These are phyloP conservation scores for Kradibia gibbosae DNA, from an alignment of 1,140 invertebrate species.

Conservation along the genomic window DNA sequence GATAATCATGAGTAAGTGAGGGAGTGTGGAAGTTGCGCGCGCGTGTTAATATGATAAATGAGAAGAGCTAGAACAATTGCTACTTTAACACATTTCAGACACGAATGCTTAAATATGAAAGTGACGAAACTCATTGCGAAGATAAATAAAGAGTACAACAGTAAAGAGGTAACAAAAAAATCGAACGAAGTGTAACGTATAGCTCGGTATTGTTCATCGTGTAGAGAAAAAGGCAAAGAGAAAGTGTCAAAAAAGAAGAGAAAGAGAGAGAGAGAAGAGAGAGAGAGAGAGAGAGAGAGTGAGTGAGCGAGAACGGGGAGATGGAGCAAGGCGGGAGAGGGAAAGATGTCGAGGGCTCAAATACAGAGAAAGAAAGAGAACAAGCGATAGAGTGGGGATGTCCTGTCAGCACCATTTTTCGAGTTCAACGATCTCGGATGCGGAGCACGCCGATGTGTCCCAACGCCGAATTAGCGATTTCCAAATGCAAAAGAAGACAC, in stretches of 20 bases:
- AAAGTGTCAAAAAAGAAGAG: not conserved
- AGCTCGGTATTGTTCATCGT: not conserved
- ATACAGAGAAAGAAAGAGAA: slow-evolving; percentile 7
- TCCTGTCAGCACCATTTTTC: slow-evolving; percentile 66
- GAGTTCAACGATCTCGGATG: slow-evolving; percentile 70
- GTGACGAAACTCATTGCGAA: not conserved
- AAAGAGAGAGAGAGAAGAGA: slow-evolving; percentile 18
- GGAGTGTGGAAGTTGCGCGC: no score
- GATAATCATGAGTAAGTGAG: no score
- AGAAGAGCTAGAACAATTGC: no score
- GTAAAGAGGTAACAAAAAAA: not conserved
- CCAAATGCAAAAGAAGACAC: slow-evolving; percentile 45
- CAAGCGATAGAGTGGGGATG: slow-evolving; percentile 53
- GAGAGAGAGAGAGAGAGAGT: slow-evolving; percentile 44
- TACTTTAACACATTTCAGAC: no score
- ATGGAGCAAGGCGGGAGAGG: not conserved
- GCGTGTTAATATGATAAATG: no score
- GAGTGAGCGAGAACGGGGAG: no score
- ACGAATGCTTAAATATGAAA: not conserved
- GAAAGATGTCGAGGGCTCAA: not conserved
- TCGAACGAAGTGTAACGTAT: not conserved
- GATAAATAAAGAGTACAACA: not conserved
- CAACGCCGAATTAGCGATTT: slow-evolving; percentile 51
- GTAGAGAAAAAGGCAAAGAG: not conserved
- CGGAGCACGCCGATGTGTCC: slow-evolving; percentile 55